Evolutionary conservation across 2,888 invertebrate species (phyloP), one percentile per base, ranked within the genome.

Genomic region (Iselma pallidipennis): DNA sequence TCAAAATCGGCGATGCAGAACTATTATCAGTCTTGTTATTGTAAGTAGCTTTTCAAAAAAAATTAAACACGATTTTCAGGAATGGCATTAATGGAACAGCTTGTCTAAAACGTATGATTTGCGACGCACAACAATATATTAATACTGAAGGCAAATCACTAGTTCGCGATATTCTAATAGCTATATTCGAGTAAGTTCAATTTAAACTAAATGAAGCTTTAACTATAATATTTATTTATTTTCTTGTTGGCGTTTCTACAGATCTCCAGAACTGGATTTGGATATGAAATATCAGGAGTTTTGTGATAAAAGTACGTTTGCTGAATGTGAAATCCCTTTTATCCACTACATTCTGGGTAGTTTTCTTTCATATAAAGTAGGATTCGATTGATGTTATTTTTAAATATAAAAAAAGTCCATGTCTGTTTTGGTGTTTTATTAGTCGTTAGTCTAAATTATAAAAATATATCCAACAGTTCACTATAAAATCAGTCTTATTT

Each of bases 61-160:
- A 21, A n/a, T 4, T 4, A 0, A 49, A 49, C 4, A 50, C 29
- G 85, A 85, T 51, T 53, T 57, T 66, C 77, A 89, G 89, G 54
- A 83, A 84, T 72, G 87, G 87, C 49, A 75, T 88, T n/a, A 85
- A 89, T 66, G 89, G 89, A 0, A 83, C 82, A 28, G 80, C 83
- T 16, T 91, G 91, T 76, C 79, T 91, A 53, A 82, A 89, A 72
- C 84, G 88, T 69, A 86, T 88, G 61, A 85, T 91, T 61, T 91
- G 91, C 73, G 91, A 91, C 73, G 85, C 87, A 4, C 84, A 83
- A 59, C 80, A 81, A 63, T 80, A 85, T 71, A 78, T 89, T 55
- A 85, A 85, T 21, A 82, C 85, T 1, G 85, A 83, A 9, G 89
- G 89, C 29, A 82, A 83, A 68, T 89, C 89, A 2, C 82, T 91